Evolutionary conservation across 2,888 invertebrate genomes (phyloP), one percentile per base, ranked within the genome.

Genomic region (Heliconius ethilla): DNA sequence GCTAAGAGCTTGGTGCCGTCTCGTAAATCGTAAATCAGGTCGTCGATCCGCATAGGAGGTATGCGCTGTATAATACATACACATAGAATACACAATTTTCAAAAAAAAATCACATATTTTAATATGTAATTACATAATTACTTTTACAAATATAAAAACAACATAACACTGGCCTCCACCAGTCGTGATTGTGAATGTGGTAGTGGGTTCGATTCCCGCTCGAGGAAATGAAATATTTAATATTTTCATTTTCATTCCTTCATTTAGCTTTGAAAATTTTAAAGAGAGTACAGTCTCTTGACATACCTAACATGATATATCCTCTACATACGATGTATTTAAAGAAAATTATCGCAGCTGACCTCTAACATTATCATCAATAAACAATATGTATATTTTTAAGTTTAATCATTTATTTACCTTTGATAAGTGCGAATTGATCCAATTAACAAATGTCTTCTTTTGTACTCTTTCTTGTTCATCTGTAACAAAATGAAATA

Each of bases 371-470:
- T 62, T 40, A 27, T 74, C 40, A 74, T 63, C 62, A 15, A 1
- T 1, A 10, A 40, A 40, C 25, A 63, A 69, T 45, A 65, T 70
- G 18, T 55, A 40, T 27, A 70, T 67, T 33, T 69, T 25, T 29
- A 75, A 45, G n/a, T 11, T 25, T 33, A 27, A 55, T 33, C n/a
- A 72, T n/a, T 25, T 72, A 51, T 81, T 96, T 93, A 99, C 99
- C 97, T 99, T 98, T 88, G 97, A 97, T 88, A 99, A 96, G 95
- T 99, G 98, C 89, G 99, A 98, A 95, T 99, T 99, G 94, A 99
- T 99, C 99, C 99, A 99, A 95, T 99, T 99, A 87, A 99, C 98
- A 92, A 99, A 99, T 83, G 99, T 99, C 94, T 99, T 99, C 96
- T 99, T 99, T 94, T 99, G 99, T 84, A 99, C 99, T 92, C 99